These are phyloP conservation scores for Rhagologus leucostigma DNA, from an alignment of 2,113 vertebrate genomes.

Conservation along the genomic window DNA sequence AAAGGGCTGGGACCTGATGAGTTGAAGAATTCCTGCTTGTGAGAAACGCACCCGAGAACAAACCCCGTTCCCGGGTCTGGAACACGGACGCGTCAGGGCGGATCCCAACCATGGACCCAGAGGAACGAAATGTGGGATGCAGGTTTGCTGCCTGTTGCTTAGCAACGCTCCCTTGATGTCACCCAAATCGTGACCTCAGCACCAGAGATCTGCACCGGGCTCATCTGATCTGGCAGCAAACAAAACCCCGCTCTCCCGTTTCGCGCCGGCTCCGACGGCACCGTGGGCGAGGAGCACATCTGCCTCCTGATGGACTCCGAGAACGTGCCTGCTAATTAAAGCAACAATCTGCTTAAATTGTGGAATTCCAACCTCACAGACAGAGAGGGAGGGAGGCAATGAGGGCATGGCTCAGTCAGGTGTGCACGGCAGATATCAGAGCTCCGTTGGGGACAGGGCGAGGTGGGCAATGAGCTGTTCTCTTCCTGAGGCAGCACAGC, in stretches of 20 bases:
- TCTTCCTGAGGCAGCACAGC: not conserved
- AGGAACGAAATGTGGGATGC: not conserved
- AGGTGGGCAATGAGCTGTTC: not conserved
- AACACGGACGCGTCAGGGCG: rapidly evolving
- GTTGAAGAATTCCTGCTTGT: not conserved
- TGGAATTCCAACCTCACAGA: not conserved
- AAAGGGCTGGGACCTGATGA: not conserved
- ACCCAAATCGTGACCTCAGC: not conserved
- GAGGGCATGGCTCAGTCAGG: not conserved
- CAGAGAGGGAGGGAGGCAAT: not conserved
- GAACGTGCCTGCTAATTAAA: not conserved
- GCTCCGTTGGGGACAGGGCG: not conserved
- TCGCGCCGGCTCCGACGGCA: not conserved
- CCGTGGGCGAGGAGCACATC: rapidly evolving
- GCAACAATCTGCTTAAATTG: not conserved
- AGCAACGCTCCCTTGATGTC: not conserved
- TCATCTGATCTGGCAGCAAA: not conserved
- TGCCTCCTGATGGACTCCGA: not conserved
- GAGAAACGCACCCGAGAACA: not conserved
- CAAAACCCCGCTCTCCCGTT: not conserved
- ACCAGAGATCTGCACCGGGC: not conserved
- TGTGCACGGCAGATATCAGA: not conserved
- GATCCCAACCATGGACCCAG: not conserved
- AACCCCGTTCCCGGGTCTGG: not conserved
- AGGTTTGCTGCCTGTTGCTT: not conserved